Base-by-base conservation (phyloP, 1,140 invertebrate species). In the Apis cerana region DNA sequence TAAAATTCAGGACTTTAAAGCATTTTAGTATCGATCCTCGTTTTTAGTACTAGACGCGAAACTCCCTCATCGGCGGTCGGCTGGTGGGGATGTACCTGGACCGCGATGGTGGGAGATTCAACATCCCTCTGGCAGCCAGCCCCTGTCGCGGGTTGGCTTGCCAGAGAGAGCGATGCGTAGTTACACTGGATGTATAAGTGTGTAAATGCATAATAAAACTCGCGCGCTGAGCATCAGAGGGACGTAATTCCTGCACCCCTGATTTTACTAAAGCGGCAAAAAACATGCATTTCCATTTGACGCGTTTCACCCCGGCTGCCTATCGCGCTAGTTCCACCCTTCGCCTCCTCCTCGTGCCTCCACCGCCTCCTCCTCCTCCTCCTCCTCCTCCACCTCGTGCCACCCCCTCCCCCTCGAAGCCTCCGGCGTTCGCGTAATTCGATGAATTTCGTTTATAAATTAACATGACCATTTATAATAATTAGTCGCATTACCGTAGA, bases 1-100 rank as follows among this genome's bases (percentile, higher is more conserved):
- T 94, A 94, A 94, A 94, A 94, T 93, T 92, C 93, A 91, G 92
- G 91, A 94, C 92, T 94, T 94, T 94, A 93, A 94, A 94, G 93
- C 93, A 93, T 94, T 94, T 94, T 94, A 93, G 93, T 94, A 94
- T 94, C 93, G 93, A 94, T 94, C 92, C 92, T 85, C 91, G 92
- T 94, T 94, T 94, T 94, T 94, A 93, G 92, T 91, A 93, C 92
- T 93, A 93, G 92, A 91, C 90, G 91, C 91, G 88, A 85, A 90
- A 89, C 91, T 92, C 87, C 88, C 84, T 81, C 87, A 80, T 86
- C 84, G 80, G 79, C 90, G 87, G 90, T 89, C 91, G 91, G 89
- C 64, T 88, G 91, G 92, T 89, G 91, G 89, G 91, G 89, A 87
- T 91, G 89, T 90, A 91, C 90, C 91, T 91, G 87, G 84, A 90